phyloP scores from a whole-genome alignment of 1,140 invertebrate species.

The Drosophila nigromelanica region DNA sequence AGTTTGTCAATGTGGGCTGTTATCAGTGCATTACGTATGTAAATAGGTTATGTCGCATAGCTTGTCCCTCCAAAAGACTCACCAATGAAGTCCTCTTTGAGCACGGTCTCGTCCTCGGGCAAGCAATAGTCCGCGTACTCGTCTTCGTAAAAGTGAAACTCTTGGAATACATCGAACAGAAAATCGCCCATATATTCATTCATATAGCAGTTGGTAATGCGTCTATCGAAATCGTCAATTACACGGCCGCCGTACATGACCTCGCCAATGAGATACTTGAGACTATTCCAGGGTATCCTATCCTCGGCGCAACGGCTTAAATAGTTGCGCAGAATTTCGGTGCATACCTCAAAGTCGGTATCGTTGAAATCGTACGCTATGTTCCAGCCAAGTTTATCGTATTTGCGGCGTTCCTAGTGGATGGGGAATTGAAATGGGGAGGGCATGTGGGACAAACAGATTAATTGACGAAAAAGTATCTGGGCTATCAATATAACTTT shows the following conservation, averaged over 20 bases:
- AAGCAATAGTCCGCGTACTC: slow-evolving; percentile 91
- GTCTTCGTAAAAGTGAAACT: slow-evolving; percentile 94
- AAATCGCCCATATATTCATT: slow-evolving; percentile 97
- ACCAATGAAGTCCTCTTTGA: slow-evolving; percentile 89
- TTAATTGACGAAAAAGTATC: slow-evolving; percentile 55
- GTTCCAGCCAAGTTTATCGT: slow-evolving; percentile 97
- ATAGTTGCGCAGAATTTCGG: slow-evolving; percentile 92
- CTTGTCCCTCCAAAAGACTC: slow-evolving; percentile 30
- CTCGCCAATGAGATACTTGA: slow-evolving; percentile 96
- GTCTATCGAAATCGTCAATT: slow-evolving; percentile 94
- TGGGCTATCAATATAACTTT: slow-evolving; percentile 75
- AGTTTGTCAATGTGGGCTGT: slow-evolving; percentile 87
- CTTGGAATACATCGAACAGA: slow-evolving; percentile 94
- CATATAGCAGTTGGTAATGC: slow-evolving; percentile 94
- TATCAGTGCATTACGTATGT: slow-evolving; percentile 66
- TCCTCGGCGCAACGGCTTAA: slow-evolving; percentile 88
- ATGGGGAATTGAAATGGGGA: slow-evolving; percentile 2
- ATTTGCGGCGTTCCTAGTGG: slow-evolving; percentile 92
- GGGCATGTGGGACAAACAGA: slow-evolving; percentile 18
- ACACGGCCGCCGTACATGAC: slow-evolving; percentile 97
- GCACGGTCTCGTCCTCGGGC: slow-evolving; percentile 87
- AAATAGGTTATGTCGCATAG: slow-evolving; percentile 37
- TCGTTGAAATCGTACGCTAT: slow-evolving; percentile 96
- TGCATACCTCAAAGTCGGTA: slow-evolving; percentile 94
- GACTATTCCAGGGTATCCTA: slow-evolving; percentile 93